Evolutionary conservation across 2,113 vertebrate genomes (phyloP).

Genomic region (Notarius quadriscutis): DNA sequence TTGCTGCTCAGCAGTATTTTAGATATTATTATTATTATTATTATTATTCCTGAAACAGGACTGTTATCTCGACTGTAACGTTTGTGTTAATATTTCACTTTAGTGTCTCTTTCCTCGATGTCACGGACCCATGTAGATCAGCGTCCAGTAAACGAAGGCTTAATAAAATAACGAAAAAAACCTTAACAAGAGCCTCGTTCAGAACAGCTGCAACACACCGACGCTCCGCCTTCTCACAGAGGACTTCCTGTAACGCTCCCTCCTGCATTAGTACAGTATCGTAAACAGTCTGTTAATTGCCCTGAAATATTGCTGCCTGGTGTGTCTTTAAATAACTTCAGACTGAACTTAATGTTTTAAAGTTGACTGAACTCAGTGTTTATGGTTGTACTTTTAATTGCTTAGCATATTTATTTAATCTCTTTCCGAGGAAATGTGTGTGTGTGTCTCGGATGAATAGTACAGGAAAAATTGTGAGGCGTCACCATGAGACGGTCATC

Average conservation of each 20-base stretch:
- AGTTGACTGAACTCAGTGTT: background rate
- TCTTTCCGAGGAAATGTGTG: background rate
- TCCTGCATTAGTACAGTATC: constrained; percentile 1
- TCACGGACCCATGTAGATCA: background rate
- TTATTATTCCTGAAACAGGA: background rate
- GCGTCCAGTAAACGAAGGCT: background rate
- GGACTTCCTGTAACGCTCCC: background rate
- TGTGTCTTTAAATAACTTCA: background rate
- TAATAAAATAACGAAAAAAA: background rate
- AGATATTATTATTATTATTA: background rate
- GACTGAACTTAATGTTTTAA: background rate
- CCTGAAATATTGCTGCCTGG: background rate
- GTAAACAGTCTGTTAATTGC: background rate
- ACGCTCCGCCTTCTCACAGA: background rate
- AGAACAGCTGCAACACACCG: background rate
- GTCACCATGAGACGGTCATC: background rate
- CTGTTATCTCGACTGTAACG: background rate
- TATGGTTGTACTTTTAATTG: constrained; percentile 13
- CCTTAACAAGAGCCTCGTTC: background rate
- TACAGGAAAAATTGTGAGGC: background rate
- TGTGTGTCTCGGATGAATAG: background rate
- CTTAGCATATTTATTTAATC: background rate
- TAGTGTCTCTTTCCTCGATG: background rate
- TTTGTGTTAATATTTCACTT: background rate
- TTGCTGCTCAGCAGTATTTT: background rate